A percentile compares a stretch with the other conserved stretches of the same genome.
These are phyloP conservation scores for Cartodere bifasciata DNA, from an alignment of 2,888 invertebrate species.

Conservation along the genomic window DNA sequence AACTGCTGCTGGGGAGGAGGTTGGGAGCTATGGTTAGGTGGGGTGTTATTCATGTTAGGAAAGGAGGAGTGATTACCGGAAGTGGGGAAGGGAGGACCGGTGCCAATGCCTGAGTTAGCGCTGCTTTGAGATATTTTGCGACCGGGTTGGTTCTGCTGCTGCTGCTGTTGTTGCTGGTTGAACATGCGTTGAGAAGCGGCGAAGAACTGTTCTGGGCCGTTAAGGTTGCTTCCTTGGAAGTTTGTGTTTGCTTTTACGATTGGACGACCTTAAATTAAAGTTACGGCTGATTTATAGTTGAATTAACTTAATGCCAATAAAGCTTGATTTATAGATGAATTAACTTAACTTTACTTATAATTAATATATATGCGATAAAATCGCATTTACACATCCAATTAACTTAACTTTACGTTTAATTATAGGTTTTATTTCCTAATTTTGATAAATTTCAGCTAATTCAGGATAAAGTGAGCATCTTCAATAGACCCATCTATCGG, in stretches of 20 bases:
- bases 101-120: slow-evolving; percentile 11
- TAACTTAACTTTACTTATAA: too few species aligned
- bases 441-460: too few species aligned
- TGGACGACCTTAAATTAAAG: slow-evolving; percentile 37
- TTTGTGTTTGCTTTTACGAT: slow-evolving; percentile 43
- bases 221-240: slow-evolving; percentile 30
- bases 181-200: slow-evolving; percentile 19
- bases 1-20: slow-evolving; percentile 22
- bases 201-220: slow-evolving; percentile 30
- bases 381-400: too few species aligned
- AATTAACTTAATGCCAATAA: too few species aligned
- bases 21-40: slow-evolving; percentile 18
- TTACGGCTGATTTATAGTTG: slow-evolving; percentile 1
- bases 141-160: slow-evolving; percentile 30
- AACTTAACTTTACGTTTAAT: too few species aligned
- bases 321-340: too few species aligned
- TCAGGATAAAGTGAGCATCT: too few species aligned
- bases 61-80: slow-evolving; percentile 12
- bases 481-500: too few species aligned
- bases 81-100: slow-evolving; percentile 7
- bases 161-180: slow-evolving; percentile 26
- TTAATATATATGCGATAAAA: too few species aligned
- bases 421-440: too few species aligned
- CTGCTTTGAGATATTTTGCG: slow-evolving; percentile 6
- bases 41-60: slow-evolving; percentile 8